These are phyloP conservation scores for Xerus rutilus DNA, from an alignment of 2,797 vertebrate genomes.

Conservation along the genomic window DNA sequence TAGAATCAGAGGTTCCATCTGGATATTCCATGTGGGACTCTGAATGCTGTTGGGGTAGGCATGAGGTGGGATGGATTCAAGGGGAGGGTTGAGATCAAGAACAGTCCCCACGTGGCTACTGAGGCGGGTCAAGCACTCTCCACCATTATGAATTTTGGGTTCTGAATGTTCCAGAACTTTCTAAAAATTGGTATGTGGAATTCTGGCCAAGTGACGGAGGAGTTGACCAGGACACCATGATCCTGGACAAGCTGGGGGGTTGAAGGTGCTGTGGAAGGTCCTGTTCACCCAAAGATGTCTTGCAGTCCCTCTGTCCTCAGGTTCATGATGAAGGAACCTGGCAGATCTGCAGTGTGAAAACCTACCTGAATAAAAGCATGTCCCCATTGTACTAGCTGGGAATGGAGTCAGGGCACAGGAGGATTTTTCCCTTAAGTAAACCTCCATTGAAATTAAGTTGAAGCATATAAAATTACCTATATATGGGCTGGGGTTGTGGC, in stretches of 20 bases:
- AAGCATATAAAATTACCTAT: not conserved
- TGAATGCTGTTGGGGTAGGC: not conserved
- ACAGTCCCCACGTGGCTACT: not conserved
- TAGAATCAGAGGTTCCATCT: fast-evolving
- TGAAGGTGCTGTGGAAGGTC: not conserved
- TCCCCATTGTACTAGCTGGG: not conserved
- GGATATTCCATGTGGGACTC: not conserved
- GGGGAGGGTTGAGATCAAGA: not conserved
- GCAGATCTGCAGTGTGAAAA: not conserved
- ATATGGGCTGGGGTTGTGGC: too few species aligned
- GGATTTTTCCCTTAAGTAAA: not conserved
- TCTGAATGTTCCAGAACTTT: not conserved
- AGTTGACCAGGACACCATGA: not conserved
- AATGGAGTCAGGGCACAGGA: not conserved
- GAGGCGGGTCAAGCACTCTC: not conserved
- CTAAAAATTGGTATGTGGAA: not conserved
- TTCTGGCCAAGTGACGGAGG: not conserved
- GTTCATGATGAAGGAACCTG: not conserved
- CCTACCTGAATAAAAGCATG: not conserved
- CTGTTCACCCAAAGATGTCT: not conserved
- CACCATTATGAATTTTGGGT: not conserved
- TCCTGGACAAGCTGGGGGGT: not conserved
- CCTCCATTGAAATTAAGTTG: not conserved
- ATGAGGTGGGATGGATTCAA: not conserved
- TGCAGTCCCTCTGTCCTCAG: not conserved